Percentiles rank a stretch among this genome's conserved stretches.
phyloP scores from a whole-genome alignment of 2,797 vertebrate species.

The Clarias platycephalus region DNA sequence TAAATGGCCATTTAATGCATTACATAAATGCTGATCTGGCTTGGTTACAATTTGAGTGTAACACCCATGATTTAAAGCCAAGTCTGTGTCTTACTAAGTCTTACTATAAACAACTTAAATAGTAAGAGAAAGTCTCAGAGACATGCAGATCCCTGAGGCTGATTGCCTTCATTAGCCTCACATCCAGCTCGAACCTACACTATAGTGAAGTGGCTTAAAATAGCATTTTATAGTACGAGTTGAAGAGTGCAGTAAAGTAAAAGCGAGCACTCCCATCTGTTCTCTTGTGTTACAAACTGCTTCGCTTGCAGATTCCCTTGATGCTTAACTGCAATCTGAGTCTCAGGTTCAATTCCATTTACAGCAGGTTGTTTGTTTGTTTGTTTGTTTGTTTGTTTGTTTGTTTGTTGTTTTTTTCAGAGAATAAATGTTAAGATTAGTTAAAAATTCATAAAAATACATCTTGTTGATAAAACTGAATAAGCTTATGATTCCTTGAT shows the following conservation, averaged over 20 bases:
- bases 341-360: conserved; percentile 22
- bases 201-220: conserved; percentile 31
- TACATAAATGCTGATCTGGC: background rate
- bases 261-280: conserved; percentile 15
- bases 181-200: conserved; percentile 34
- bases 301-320: conserved; percentile 1
- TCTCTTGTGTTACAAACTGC: conserved; percentile 22
- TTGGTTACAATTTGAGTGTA: background rate
- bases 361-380: background rate
- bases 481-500: background rate
- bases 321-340: conserved; percentile 8
- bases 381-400: background rate
- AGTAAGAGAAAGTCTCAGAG: background rate
- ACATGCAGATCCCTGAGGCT: conserved; percentile 21
- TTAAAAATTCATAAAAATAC: background rate
- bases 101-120: conserved; percentile 21
- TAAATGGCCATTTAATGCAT: background rate
- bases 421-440: background rate
- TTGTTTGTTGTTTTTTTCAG: background rate
- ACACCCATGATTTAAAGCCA: background rate
- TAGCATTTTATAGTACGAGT: conserved; percentile 29
- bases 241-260: conserved; percentile 13
- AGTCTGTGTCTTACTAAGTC: background rate
- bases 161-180: conserved; percentile 34
- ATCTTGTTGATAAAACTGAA: background rate